Conservation (phyloP, 1,140 invertebrate species). For the Orius laevigatus region DNA sequence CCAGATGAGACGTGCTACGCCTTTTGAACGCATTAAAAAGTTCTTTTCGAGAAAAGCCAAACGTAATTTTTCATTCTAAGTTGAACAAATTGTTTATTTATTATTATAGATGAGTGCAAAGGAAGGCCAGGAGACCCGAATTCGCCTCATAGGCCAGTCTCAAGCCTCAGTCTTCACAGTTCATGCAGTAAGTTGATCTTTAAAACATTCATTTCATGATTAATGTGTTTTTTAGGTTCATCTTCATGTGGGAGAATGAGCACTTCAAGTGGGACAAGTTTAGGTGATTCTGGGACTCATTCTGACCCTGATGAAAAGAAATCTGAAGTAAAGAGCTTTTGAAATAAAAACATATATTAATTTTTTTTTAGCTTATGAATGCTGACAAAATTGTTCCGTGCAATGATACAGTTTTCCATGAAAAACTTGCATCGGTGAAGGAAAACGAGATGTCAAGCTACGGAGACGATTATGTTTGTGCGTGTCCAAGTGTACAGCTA, state of each 20-base stretch:
- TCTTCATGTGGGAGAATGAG: slow-evolving; percentile 61
- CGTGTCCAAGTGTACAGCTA: neutral
- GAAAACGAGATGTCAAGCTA: neutral
- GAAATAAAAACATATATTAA: neutral
- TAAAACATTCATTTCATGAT: neutral
- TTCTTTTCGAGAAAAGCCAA: slow-evolving; percentile 51
- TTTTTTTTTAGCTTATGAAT: neutral
- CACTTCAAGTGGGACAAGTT: slow-evolving; percentile 53
- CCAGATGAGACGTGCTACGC: slow-evolving; percentile 50
- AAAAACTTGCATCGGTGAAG: neutral
- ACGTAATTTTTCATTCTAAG: slow-evolving; percentile 23
- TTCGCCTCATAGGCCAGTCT: slow-evolving; percentile 40
- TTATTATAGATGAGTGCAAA: slow-evolving; percentile 11
- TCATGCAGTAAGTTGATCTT: slow-evolving; percentile 39
- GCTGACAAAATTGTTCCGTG: neutral
- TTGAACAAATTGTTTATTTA: neutral
- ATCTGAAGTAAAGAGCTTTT: slow-evolving; percentile 16
- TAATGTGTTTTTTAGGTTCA: slow-evolving; percentile 37
- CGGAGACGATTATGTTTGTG: slow-evolving; percentile 2
- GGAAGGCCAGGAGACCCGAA: neutral
- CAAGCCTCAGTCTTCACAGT: slow-evolving; percentile 53
- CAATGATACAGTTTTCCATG: neutral
- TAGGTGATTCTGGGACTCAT: slow-evolving; percentile 67
- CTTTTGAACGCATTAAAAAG: slow-evolving; percentile 59
- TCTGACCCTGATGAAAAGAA: slow-evolving; percentile 48